phyloP scores from a whole-genome alignment of 2,888 invertebrate species.

The Drosophila rellima region DNA sequence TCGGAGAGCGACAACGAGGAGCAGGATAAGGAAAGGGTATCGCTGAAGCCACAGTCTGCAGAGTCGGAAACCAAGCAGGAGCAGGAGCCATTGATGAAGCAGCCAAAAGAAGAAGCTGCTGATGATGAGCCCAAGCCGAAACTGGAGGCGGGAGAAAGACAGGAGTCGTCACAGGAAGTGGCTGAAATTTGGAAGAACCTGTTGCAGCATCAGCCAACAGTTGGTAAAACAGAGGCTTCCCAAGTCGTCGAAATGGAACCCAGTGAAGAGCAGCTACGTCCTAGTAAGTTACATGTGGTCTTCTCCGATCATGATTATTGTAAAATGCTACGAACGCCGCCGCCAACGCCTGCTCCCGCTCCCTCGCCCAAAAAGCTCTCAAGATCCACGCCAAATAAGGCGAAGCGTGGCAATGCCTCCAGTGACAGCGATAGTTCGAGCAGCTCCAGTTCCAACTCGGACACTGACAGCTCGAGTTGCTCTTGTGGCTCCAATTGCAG shows the following conservation, averaged over 20 bases:
- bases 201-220: slow-evolving; percentile 68
- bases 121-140: slow-evolving; percentile 23
- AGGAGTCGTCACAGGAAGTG: slow-evolving; percentile 53
- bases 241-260: background rate
- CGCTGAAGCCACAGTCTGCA: background rate
- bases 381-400: slow-evolving; percentile 14
- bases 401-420: slow-evolving; percentile 70
- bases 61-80: slow-evolving; percentile 25
- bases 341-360: slow-evolving; percentile 51
- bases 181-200: slow-evolving; percentile 83
- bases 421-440: slow-evolving; percentile 87
- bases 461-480: slow-evolving; percentile 92
- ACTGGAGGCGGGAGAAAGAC: slow-evolving; percentile 9
- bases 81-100: slow-evolving; percentile 2
- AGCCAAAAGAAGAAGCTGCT: slow-evolving; percentile 26
- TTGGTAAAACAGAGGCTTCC: slow-evolving; percentile 18
- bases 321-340: slow-evolving; percentile 85
- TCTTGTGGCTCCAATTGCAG: slow-evolving; percentile 94
- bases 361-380: slow-evolving; percentile 45
- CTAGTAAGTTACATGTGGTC: slow-evolving; percentile 87
- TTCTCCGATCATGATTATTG: slow-evolving; percentile 93
- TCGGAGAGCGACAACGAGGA: slow-evolving; percentile 77
- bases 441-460: slow-evolving; percentile 92
- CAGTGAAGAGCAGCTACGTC: slow-evolving; percentile 56
- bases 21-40: slow-evolving; percentile 17